Evolutionary conservation across 2,113 vertebrate genomes (phyloP).

Genomic region (Ammodytes dubius): DNA sequence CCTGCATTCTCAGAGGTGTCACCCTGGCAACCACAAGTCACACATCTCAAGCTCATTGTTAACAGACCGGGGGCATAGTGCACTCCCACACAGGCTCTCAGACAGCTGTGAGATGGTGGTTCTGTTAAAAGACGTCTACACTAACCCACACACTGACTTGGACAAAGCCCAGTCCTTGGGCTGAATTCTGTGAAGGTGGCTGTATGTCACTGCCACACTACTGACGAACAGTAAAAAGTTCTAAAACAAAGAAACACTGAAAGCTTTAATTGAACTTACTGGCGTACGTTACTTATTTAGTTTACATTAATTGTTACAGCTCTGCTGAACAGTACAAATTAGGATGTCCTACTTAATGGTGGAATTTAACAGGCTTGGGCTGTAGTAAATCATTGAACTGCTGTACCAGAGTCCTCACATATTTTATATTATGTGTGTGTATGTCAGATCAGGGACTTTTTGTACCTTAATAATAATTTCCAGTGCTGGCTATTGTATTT

Average conservation of each 20-base stretch:
- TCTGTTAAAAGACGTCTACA: conserved; percentile 33
- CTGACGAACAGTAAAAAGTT: not conserved
- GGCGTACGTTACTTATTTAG: not conserved
- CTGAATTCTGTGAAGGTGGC: conserved; percentile 12
- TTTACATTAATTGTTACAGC: not conserved
- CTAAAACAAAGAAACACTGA: not conserved
- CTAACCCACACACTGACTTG: conserved; percentile 43
- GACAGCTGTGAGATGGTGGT: conserved; percentile 58
- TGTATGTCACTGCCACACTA: conserved; percentile 3
- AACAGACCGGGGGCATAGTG: conserved; percentile 42
- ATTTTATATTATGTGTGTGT: conserved; percentile 23
- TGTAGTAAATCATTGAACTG: conserved; percentile 66
- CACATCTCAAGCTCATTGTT: conserved; percentile 59
- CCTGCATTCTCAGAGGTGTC: conserved; percentile 53
- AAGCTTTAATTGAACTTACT: not conserved
- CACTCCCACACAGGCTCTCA: conserved; percentile 57
- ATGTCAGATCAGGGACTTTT: conserved; percentile 2
- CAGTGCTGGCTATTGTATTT: not conserved
- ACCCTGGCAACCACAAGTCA: conserved; percentile 75
- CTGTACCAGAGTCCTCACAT: conserved; percentile 59
- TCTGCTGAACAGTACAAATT: conserved; percentile 1
- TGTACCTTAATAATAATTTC: conserved; percentile 21
- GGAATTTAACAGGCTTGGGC: not conserved
- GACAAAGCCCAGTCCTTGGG: conserved; percentile 50
- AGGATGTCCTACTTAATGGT: not conserved